Conservation (phyloP, 2,113 vertebrate genomes). For the Oryzias woworae region DNA sequence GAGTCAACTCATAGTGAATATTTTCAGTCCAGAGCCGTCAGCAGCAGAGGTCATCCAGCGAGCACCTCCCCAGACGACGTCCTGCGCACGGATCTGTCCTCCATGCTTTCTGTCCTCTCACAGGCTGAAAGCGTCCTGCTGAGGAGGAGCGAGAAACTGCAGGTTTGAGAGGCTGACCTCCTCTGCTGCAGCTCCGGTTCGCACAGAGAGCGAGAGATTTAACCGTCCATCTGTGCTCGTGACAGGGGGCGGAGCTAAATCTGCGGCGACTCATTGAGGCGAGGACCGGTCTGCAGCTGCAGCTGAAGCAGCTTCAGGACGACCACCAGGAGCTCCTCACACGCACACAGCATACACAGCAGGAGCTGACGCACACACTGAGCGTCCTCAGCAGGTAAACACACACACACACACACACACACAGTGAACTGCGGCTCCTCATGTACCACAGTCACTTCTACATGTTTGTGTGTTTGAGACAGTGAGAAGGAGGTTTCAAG, state of each 20-base stretch:
- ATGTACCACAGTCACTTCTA: background rate
- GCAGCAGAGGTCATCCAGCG: slow-evolving; percentile 1
- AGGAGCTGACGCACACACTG: slow-evolving; percentile 52
- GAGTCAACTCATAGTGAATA: background rate
- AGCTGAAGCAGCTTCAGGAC: slow-evolving; percentile 52
- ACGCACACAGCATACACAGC: slow-evolving; percentile 35
- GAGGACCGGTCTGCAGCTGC: slow-evolving; percentile 41
- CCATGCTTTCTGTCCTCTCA: slow-evolving; percentile 63
- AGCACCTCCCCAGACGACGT: slow-evolving; percentile 23
- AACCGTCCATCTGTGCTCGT: slow-evolving; percentile 9
- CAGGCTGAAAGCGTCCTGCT: slow-evolving; percentile 68
- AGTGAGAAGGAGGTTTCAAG: slow-evolving; percentile 68
- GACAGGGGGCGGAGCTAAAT: slow-evolving; percentile 56
- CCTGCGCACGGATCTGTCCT: slow-evolving; percentile 52
- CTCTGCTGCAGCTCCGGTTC: background rate
- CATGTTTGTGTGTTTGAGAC: slow-evolving; percentile 1
- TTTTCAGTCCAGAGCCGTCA: slow-evolving; percentile 64
- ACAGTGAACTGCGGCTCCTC: background rate
- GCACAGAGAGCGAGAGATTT: background rate
- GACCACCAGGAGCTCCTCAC: slow-evolving; percentile 47
- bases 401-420: slow-evolving; percentile 24
- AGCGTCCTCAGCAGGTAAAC: slow-evolving; percentile 60
- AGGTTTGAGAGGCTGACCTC: slow-evolving; percentile 38
- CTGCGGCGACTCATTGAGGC: slow-evolving; percentile 44
- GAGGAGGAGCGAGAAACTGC: slow-evolving; percentile 62